Conservation (phyloP, 2,888 invertebrate genomes). For the Amiota mariae region DNA sequence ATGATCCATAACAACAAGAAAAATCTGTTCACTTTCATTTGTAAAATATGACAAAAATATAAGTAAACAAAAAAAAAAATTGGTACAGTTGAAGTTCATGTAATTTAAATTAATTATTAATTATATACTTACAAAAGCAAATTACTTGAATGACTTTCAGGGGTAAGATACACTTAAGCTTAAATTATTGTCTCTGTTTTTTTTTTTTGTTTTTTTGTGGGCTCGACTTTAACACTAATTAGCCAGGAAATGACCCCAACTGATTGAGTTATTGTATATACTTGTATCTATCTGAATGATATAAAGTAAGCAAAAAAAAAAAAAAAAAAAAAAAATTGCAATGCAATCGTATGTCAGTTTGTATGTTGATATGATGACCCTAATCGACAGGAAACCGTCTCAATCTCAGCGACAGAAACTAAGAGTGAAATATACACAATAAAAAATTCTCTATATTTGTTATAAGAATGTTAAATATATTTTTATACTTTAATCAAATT, state of each 20-base stretch:
- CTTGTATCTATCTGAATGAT: background rate
- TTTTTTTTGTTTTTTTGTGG: slow-evolving; percentile 3
- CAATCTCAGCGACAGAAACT: slow-evolving; percentile 49
- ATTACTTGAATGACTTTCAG: slow-evolving; percentile 2
- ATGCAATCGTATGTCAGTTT: background rate
- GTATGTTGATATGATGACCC: slow-evolving; percentile 47
- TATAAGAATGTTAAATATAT: too few relatives aligned
- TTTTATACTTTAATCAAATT: too few relatives aligned
- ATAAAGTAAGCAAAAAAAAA: too few relatives aligned
- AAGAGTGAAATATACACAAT: background rate
- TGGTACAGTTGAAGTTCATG: background rate
- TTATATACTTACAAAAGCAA: background rate
- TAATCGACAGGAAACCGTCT: slow-evolving; percentile 67
- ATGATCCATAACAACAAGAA: background rate
- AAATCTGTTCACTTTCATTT: background rate
- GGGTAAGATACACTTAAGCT: background rate
- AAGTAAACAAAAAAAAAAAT: background rate
- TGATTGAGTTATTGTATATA: slow-evolving; percentile 9
- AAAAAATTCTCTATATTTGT: background rate
- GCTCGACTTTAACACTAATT: slow-evolving; percentile 57
- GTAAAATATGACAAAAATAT: background rate
- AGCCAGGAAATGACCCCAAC: slow-evolving; percentile 71
- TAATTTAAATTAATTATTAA: slow-evolving; percentile 21
- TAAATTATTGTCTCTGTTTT: slow-evolving; percentile 7
- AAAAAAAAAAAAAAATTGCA: slow-evolving; percentile 14